Evolutionary conservation across 1,140 invertebrate species (phyloP).

Genomic region (Zaprionus tsacasi): DNA sequence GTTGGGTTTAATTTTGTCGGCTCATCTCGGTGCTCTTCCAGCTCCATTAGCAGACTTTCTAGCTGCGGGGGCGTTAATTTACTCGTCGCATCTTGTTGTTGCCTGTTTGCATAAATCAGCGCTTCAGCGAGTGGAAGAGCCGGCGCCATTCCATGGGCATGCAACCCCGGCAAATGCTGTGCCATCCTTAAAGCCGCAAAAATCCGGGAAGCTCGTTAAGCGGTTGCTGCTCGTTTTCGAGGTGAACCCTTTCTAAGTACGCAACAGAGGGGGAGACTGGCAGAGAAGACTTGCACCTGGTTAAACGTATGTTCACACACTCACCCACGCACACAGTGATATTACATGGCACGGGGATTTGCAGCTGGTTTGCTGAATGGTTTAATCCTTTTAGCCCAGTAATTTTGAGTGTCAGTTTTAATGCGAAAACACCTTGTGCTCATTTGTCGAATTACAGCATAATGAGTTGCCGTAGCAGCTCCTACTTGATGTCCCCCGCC

Average conservation of each 20-base stretch:
- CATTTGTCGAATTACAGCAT: constrained; percentile 70
- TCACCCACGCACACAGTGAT: neutral
- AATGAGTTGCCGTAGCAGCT: constrained; percentile 51
- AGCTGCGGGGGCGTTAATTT: constrained; percentile 70
- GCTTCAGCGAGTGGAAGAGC: constrained; percentile 15
- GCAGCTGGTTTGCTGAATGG: constrained; percentile 65
- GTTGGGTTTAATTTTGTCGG: constrained; percentile 57
- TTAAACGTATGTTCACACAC: constrained; percentile 59
- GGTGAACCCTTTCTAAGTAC: constrained; percentile 42
- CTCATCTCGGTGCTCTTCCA: constrained; percentile 47
- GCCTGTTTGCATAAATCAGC: constrained; percentile 77
- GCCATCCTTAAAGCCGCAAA: constrained; percentile 68
- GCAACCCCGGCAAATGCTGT: constrained; percentile 14
- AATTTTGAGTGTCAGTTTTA: constrained; percentile 56
- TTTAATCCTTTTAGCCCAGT: constrained; percentile 69
- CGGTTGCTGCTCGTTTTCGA: constrained; percentile 40
- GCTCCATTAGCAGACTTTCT: constrained; percentile 69
- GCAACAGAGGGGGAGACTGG: neutral
- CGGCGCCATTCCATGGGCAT: neutral
- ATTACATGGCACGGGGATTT: constrained; percentile 64
- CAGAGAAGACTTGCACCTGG: constrained; percentile 50
- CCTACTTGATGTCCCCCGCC: neutral
- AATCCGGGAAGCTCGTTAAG: constrained; percentile 66
- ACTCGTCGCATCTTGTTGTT: constrained; percentile 67
- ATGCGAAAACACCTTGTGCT: constrained; percentile 38